A percentile compares a stretch with the other conserved stretches of the same genome.
These are phyloP conservation scores for Brachypteracias leptosomus DNA, from an alignment of 2,113 vertebrate species.

Conservation along the genomic window DNA sequence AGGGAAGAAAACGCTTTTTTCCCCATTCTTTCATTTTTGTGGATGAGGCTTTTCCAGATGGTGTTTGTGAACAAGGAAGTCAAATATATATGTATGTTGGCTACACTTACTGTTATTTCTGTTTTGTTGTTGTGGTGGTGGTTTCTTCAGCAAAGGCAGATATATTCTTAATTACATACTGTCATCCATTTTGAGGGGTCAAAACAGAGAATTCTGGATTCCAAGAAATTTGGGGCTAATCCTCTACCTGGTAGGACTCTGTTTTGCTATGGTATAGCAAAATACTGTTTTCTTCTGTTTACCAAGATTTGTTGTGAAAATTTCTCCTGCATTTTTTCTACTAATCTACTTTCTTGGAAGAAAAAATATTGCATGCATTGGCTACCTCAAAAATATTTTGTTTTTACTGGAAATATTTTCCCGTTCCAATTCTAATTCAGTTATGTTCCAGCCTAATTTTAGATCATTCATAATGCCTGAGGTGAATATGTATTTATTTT, in stretches of 20 bases:
- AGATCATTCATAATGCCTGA: background rate
- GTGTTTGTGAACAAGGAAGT: background rate
- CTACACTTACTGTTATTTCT: background rate
- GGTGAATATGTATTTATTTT: background rate
- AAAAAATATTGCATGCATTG: background rate
- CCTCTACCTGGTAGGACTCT: background rate
- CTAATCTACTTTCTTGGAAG: background rate
- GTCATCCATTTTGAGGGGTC: background rate
- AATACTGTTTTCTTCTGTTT: background rate
- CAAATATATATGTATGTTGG: background rate
- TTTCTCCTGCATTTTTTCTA: background rate
- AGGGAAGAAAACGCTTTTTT: background rate
- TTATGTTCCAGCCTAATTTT: background rate
- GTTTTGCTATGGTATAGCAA: background rate
- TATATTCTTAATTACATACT: background rate
- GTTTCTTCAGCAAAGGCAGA: background rate
- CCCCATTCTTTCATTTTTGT: background rate
- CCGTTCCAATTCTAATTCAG: background rate
- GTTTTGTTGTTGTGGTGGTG: background rate
- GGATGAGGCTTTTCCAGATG: background rate
- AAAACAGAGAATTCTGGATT: background rate
- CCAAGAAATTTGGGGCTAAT: background rate
- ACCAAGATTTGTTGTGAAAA: background rate
- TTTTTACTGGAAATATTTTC: background rate
- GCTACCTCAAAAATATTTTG: background rate